phyloP scores from a whole-genome alignment of 2,797 vertebrate species.

The Oreonectes daqikongensis region DNA sequence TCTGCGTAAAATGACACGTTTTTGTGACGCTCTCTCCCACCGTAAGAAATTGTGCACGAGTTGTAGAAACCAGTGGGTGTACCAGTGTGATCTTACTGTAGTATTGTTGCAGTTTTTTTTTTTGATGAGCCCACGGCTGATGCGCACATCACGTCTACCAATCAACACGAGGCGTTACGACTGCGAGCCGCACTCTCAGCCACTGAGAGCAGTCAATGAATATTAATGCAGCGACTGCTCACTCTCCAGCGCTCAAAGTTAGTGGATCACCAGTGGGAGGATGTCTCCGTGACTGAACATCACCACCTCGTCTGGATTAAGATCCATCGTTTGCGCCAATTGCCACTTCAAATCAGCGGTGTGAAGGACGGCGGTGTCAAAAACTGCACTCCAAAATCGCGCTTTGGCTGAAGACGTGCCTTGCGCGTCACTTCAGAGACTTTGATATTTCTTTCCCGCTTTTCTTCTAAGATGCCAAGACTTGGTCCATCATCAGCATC shows the following conservation, averaged over 20 bases:
- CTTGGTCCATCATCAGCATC: constrained; percentile 60
- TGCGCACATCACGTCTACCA: constrained; percentile 70
- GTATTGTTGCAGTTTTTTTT: constrained; percentile 63
- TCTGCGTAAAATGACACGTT: neutral
- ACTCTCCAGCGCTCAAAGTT: constrained; percentile 71
- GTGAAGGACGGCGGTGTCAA: constrained; percentile 54
- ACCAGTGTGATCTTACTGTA: constrained; percentile 53
- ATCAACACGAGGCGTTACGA: constrained; percentile 68
- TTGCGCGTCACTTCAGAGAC: constrained; percentile 65
- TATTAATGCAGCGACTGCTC: constrained; percentile 64
- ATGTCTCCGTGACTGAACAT: constrained; percentile 49
- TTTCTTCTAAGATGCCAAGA: constrained; percentile 69
- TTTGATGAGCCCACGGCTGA: constrained; percentile 76
- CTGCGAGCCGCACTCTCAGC: constrained; percentile 63
- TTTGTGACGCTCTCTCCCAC: neutral
- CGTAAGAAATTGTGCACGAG: neutral
- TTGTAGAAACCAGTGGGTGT: constrained; percentile 64
- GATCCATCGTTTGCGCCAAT: constrained; percentile 57
- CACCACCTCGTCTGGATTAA: constrained; percentile 54
- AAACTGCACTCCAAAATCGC: constrained; percentile 60
- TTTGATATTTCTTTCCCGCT: constrained; percentile 55
- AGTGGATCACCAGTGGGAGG: constrained; percentile 55
- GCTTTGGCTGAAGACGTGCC: constrained; percentile 60
- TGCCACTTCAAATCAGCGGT: constrained; percentile 62
- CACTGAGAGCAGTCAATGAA: constrained; percentile 62